These are phyloP conservation scores for Ametastegia equiseti DNA, from an alignment of 2,888 invertebrate genomes.

Conservation along the genomic window DNA sequence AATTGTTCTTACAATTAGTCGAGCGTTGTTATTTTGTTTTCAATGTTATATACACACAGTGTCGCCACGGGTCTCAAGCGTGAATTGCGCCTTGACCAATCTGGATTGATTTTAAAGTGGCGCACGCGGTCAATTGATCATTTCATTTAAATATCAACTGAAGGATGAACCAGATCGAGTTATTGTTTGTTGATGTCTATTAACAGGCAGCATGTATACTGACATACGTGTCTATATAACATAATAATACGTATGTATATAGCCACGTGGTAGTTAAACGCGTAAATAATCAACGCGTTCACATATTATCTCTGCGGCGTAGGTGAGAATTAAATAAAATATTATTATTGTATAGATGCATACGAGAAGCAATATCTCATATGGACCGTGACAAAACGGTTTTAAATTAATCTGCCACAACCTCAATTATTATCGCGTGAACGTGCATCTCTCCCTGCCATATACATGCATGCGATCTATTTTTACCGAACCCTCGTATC, in stretches of 20 bases:
- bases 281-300: neutral
- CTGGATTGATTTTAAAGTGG: slow-evolving; percentile 33
- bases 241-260: neutral
- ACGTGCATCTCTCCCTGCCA: neutral
- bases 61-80: neutral
- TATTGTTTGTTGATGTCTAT: slow-evolving; percentile 34
- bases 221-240: neutral
- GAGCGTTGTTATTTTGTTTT: neutral
- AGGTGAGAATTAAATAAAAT: slow-evolving; percentile 21
- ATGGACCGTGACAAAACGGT: slow-evolving; percentile 55
- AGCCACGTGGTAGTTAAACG: neutral
- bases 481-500: slow-evolving; percentile 27
- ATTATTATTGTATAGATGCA: too few relatives aligned
- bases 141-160: slow-evolving; percentile 30
- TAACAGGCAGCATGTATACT: neutral
- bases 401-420: slow-evolving; percentile 44
- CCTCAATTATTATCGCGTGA: slow-evolving; percentile 34
- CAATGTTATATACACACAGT: neutral
- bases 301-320: neutral
- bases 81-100: neutral
- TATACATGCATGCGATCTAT: slow-evolving; percentile 1
- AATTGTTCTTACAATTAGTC: neutral
- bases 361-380: slow-evolving; percentile 56
- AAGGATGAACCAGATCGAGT: slow-evolving; percentile 26
- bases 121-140: slow-evolving; percentile 41